These are phyloP conservation scores for Alentia gelatinosa DNA, from an alignment of 2,888 invertebrate genomes.

Conservation along the genomic window DNA sequence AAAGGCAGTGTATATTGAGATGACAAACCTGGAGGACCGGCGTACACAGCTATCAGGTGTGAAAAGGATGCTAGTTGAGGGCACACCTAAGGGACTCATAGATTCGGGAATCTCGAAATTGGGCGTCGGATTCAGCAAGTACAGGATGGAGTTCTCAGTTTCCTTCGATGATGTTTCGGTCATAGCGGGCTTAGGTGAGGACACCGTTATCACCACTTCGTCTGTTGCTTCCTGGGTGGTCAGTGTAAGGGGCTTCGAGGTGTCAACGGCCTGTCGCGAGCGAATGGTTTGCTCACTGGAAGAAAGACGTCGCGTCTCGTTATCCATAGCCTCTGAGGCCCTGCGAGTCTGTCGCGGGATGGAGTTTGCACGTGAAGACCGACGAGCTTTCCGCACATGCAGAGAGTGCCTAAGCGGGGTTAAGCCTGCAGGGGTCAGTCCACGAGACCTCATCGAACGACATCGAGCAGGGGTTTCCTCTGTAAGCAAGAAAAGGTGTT, in stretches of 20 bases:
- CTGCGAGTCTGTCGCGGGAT: neutral
- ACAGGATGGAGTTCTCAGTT: no score
- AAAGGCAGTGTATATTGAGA: no score
- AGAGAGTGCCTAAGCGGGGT: conserved; percentile 7
- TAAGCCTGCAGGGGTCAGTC: neutral
- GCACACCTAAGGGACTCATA: no score
- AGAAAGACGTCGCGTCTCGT: neutral
- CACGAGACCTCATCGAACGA: neutral
- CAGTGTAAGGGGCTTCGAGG: neutral
- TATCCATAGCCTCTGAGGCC: neutral
- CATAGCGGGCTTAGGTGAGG: neutral
- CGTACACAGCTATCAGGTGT: neutral
- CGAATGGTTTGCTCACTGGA: neutral
- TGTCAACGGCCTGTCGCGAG: neutral
- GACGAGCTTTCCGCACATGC: neutral
- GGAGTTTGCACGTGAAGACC: neutral
- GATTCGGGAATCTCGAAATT: no score
- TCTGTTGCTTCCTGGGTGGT: neutral
- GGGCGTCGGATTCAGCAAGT: no score
- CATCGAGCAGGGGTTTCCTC: neutral
- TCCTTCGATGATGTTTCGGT: neutral
- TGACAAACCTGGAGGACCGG: neutral
- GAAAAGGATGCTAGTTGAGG: neutral
- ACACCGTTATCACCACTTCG: neutral
- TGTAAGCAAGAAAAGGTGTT: neutral